phyloP scores from a whole-genome alignment of 1,140 invertebrate species.

The Drosophila mauritiana region DNA sequence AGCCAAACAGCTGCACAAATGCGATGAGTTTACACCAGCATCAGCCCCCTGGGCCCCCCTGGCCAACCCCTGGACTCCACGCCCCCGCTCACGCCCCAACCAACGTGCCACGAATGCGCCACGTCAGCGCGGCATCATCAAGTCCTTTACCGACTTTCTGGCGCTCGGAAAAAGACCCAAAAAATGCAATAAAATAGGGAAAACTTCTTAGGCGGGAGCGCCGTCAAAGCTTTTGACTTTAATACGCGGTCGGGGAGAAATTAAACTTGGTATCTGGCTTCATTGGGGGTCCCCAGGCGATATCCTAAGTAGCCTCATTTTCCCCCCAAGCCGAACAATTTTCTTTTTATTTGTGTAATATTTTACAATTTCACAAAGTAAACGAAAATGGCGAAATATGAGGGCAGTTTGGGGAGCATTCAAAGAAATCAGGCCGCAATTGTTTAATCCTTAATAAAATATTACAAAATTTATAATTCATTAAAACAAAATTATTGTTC shows the following conservation, averaged over 20 bases:
- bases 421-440: neutral
- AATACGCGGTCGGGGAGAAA: constrained; percentile 66
- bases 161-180: constrained; percentile 39
- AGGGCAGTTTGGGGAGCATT: constrained; percentile 22
- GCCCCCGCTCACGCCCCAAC: neutral
- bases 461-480: too few species aligned
- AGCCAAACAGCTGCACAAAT: constrained; percentile 68
- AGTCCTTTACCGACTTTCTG: constrained; percentile 50
- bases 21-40: constrained; percentile 42
- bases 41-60: neutral
- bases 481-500: neutral
- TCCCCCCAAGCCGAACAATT: constrained; percentile 26
- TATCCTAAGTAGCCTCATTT: constrained; percentile 65
- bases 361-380: constrained; percentile 81
- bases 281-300: constrained; percentile 27
- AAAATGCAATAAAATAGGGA: constrained; percentile 24
- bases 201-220: constrained; percentile 42
- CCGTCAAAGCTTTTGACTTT: constrained; percentile 70
- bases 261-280: constrained; percentile 59
- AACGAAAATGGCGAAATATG: constrained; percentile 68
- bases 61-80: neutral
- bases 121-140: constrained; percentile 59
- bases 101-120: constrained; percentile 50
- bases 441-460: too few species aligned
- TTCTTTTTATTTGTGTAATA: constrained; percentile 78